These are phyloP conservation scores for Neofelis nebulosa DNA, from an alignment of 2,113 vertebrate genomes.

Conservation along the genomic window DNA sequence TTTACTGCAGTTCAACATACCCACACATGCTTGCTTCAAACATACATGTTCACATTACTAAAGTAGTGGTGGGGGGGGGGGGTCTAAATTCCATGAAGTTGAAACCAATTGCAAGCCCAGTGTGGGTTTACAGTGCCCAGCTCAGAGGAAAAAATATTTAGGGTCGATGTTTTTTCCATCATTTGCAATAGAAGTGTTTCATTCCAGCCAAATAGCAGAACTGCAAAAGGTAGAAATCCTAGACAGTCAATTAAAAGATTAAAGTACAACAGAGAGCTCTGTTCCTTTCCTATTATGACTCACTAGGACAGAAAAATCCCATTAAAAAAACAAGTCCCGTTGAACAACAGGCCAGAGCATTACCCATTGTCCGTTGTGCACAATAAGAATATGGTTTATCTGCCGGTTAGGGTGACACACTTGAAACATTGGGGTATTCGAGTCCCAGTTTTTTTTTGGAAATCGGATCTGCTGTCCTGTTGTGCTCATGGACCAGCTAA, in stretches of 20 bases:
- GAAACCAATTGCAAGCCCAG: background rate
- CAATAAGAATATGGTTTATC: background rate
- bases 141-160: background rate
- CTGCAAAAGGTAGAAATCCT: background rate
- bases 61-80: background rate
- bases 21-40: background rate
- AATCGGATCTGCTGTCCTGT: background rate
- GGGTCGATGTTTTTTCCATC: background rate
- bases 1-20: background rate
- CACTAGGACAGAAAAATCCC: background rate
- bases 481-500: background rate
- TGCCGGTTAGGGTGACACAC: background rate
- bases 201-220: constrained; percentile 15
- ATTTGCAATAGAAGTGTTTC: constrained; percentile 11
- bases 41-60: background rate
- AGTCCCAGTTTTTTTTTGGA: background rate
- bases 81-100: background rate
- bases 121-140: background rate
- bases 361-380: background rate
- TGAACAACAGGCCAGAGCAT: background rate
- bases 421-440: background rate
- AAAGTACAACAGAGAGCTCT: background rate
- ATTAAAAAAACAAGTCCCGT: background rate
- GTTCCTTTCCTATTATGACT: constrained; percentile 8
- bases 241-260: background rate